Evolutionary conservation across 2,888 invertebrate species (phyloP).

Genomic region (Furcula furcula): DNA sequence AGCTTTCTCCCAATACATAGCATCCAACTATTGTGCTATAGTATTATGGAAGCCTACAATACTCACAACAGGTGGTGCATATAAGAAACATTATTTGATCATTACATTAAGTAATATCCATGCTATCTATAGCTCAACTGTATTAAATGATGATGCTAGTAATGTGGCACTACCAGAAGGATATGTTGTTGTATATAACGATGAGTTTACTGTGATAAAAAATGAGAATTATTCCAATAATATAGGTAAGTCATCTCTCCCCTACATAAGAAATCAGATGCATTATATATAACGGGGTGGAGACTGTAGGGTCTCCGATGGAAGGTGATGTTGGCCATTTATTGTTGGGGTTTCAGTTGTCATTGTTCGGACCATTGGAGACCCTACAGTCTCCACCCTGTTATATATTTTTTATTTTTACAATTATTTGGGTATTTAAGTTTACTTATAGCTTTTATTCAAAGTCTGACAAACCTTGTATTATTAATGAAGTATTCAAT

Average conservation of each 20-base stretch:
- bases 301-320: too few relatives aligned
- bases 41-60: constrained; percentile 67
- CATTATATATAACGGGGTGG: too few relatives aligned
- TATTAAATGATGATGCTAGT: constrained; percentile 41
- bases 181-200: constrained; percentile 47
- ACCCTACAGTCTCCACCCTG: too few relatives aligned
- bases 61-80: constrained; percentile 68
- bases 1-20: constrained; percentile 62
- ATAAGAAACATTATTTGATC: constrained; percentile 71
- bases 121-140: constrained; percentile 62
- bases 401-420: too few relatives aligned
- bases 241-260: constrained; percentile 56
- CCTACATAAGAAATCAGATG: too few relatives aligned
- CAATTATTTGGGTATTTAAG: too few relatives aligned
- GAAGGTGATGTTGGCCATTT: too few relatives aligned
- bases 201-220: constrained; percentile 61
- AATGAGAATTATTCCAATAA: constrained; percentile 35
- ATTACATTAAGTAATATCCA: constrained; percentile 69
- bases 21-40: constrained; percentile 63
- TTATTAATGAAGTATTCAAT: too few relatives aligned
- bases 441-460: too few relatives aligned
- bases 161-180: constrained; percentile 46
- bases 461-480: too few relatives aligned
- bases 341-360: too few relatives aligned
- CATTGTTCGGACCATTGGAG: too few relatives aligned